Base-by-base conservation (phyloP, 2,888 invertebrate species). In the Smittia sp. region DNA sequence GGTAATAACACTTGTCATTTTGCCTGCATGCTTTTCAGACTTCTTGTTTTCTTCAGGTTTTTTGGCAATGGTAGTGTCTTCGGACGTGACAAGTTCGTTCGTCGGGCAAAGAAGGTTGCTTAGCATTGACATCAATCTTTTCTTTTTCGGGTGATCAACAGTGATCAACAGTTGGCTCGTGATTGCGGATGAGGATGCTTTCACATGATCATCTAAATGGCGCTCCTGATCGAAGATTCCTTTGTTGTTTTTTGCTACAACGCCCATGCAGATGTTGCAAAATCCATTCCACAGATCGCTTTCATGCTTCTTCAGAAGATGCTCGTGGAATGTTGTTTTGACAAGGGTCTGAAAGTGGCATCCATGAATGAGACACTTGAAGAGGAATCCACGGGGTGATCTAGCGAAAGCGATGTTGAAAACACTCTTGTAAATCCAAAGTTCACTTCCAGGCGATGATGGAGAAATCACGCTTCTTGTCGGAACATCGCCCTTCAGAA, bases 161-260 rank as follows among this genome's bases (percentile, higher is more conserved):
- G 39, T 39, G 22, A 41, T 41, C 18, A 67, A 24, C 1, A 6
- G 18, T 13, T 41, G 39, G n/a, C 41, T 39, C n/a, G 39, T 39
- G 3, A 67, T 18, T 62, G 13, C 15, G 22, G 0, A n/a, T 65
- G 7, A 15, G 25, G 18, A 25, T 15, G 9, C 38, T 65, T 38
- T n/a, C 38, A 25, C 65, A 15, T 65, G 32, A 65, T 65, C n/a
- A 7, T 65, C 32, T 65, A n/a, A n/a, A n/a, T n/a, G n/a, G n/a
- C n/a, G n/a, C n/a, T n/a, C n/a, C n/a, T n/a, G n/a, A n/a, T n/a
- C n/a, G n/a, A n/a, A n/a, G n/a, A n/a, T 24, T 11, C 65, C 27
- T 11, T 9, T 18, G n/a, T 15, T 24, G 1, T 15, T 65, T n/a
- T 32, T 1, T 22, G 3, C n/a, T n/a, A n/a, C n/a, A n/a, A n/a